Evolutionary conservation across 1,140 invertebrate species (phyloP), one percentile per base, ranked within the genome.

Genomic region (Streblospio benedicti): DNA sequence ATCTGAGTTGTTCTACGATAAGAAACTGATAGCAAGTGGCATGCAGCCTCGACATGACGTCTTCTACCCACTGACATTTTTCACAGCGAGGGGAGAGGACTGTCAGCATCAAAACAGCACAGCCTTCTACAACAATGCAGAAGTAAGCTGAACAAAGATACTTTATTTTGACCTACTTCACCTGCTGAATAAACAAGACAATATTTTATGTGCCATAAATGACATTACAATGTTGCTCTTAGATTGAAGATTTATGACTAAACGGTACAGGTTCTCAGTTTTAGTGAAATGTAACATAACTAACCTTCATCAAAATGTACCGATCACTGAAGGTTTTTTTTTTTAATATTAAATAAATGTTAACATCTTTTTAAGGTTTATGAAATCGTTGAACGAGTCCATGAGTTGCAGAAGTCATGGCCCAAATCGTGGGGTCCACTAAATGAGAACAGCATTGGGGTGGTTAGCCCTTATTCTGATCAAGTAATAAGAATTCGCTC

Each of bases 391-490:
- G 85, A 88, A 65, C 76, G 86, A 20, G 85, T 89, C 0, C 76
- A 80, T 14, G 84, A 87, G 65, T 72, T 90, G 41, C 82, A 84
- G 32, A 82, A 82, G 18, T 81, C 79, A 20, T 91, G 89, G 89
- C 87, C 88, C 4, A 68, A 78, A 2, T 77, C 83, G 4, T 90
- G 88, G 87, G 88, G 88, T 0, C 79, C 83, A 28, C 80, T 86
- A 25, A 83, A 83, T 64, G 87, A 89, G 58, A 84, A 85, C 56
- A 86, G 86, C 53, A 88, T 91, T 57, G 87, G 88, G 0, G 87
- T 92, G n/a, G 84, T 91, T 66, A 86, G 87, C 0, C 89, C 90
- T 5, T 93, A 93, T 75, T 81, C 86, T 4, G 90, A 92, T 76
- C 90, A 93, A 79, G 86, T 89, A 14, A 64, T 71, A n/a, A 80